A percentile compares a stretch with the other conserved stretches of the same genome.
Conservation (phyloP, 1,140 invertebrate genomes). For the Trichogramma pretiosum region DNA sequence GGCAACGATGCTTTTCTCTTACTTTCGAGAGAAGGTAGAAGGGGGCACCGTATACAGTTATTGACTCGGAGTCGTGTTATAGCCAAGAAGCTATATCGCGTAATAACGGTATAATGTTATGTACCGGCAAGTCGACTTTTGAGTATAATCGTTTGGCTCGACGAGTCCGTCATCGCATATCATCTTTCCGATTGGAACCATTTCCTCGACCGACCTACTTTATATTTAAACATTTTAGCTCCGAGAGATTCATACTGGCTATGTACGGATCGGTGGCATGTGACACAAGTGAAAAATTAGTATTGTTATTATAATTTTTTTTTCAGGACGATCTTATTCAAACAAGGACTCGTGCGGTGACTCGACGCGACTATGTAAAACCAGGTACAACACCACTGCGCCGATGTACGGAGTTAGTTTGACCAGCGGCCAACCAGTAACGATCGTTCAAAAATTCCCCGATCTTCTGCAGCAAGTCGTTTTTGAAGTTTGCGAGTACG, state of each 20-base stretch:
- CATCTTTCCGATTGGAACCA: no score
- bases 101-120: conserved; percentile 40
- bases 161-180: no score
- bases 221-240: no score
- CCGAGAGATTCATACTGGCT: no score
- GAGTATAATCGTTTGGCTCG: conserved; percentile 27
- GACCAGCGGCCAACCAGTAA: conserved; percentile 83
- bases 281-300: no score
- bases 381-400: conserved; percentile 83
- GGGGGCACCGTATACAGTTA: conserved; percentile 44
- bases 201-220: no score
- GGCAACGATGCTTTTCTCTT: no score
- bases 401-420: conserved; percentile 87
- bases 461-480: conserved; percentile 89
- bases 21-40: no score
- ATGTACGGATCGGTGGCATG: no score
- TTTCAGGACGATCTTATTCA: conserved; percentile 31
- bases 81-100: conserved; percentile 1
- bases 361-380: conserved; percentile 71
- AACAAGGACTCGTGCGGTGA: conserved; percentile 50
- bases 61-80: conserved; percentile 29
- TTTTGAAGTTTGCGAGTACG: conserved; percentile 67
- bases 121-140: conserved; percentile 31
- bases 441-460: conserved; percentile 89
- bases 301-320: no score